phyloP scores from a whole-genome alignment of 2,888 invertebrate genomes.

The Mechanitis messenoides region DNA sequence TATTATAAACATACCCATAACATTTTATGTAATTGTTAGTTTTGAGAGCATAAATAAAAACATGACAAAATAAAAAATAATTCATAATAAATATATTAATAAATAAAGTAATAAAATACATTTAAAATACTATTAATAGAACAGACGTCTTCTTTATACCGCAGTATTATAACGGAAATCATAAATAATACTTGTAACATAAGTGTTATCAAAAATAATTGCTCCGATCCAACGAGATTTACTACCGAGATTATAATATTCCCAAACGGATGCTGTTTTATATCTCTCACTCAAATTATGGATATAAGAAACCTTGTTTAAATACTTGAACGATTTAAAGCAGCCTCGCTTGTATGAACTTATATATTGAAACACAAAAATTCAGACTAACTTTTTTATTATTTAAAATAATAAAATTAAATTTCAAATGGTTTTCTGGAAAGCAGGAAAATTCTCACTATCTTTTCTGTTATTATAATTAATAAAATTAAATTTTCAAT shows the following conservation, averaged over 20 bases:
- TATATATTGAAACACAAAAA: background rate
- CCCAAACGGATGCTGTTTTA: slow-evolving; percentile 9
- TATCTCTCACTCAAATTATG: slow-evolving; percentile 4
- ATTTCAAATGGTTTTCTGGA: no score
- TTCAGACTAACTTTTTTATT: background rate
- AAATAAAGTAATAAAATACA: slow-evolving; percentile 7
- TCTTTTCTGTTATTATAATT: no score
- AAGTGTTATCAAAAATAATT: slow-evolving; percentile 33
- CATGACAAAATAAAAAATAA: slow-evolving; percentile 1
- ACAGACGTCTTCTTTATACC: slow-evolving; percentile 17
- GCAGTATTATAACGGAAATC: slow-evolving; percentile 24
- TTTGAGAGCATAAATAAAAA: background rate
- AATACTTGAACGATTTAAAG: background rate
- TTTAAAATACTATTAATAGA: slow-evolving; percentile 21
- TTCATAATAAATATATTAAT: slow-evolving; percentile 6
- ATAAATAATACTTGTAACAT: slow-evolving; percentile 28
- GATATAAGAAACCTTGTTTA: slow-evolving; percentile 6
- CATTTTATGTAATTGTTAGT: background rate
- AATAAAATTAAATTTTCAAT: no score
- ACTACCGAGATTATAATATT: slow-evolving; percentile 17
- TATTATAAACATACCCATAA: no score
- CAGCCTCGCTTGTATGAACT: background rate
- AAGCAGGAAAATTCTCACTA: no score
- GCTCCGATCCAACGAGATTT: slow-evolving; percentile 23
- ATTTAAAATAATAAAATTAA: no score